Evolutionary conservation across 2,113 vertebrate species (phyloP).

Genomic region (Eubucco bourcierii): DNA sequence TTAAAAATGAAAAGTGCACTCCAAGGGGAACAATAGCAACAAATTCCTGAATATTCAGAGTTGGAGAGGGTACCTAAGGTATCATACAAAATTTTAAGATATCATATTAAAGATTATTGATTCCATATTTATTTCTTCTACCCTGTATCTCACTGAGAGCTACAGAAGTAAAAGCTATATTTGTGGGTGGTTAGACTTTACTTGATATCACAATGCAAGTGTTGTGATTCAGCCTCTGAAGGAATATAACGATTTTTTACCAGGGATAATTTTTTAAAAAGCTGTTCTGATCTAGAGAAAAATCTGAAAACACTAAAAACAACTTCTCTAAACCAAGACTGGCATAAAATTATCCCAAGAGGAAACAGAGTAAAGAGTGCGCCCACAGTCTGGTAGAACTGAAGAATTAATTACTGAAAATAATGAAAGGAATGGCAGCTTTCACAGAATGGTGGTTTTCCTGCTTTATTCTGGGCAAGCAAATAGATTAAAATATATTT

Average conservation of each 20-base stretch:
- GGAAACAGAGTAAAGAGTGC: background rate
- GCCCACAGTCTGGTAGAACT: background rate
- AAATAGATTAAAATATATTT: background rate
- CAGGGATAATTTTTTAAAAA: background rate
- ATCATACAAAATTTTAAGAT: background rate
- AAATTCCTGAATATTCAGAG: background rate
- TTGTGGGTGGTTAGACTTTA: background rate
- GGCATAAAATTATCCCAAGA: background rate
- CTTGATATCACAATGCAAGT: rapidly evolving
- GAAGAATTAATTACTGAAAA: background rate
- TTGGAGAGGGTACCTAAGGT: background rate
- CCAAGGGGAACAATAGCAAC: background rate
- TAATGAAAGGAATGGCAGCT: background rate
- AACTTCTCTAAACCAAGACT: background rate
- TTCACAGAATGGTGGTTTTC: background rate
- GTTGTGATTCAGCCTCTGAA: background rate
- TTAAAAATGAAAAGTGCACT: background rate
- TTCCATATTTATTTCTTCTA: background rate
- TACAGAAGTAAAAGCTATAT: background rate
- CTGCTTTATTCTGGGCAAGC: background rate
- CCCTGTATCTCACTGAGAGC: background rate
- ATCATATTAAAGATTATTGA: background rate
- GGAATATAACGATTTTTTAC: background rate
- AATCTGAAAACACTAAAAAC: background rate
- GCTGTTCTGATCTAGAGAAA: background rate